Conservation (phyloP, 2,113 vertebrate species). For the Anguilla japonica region DNA sequence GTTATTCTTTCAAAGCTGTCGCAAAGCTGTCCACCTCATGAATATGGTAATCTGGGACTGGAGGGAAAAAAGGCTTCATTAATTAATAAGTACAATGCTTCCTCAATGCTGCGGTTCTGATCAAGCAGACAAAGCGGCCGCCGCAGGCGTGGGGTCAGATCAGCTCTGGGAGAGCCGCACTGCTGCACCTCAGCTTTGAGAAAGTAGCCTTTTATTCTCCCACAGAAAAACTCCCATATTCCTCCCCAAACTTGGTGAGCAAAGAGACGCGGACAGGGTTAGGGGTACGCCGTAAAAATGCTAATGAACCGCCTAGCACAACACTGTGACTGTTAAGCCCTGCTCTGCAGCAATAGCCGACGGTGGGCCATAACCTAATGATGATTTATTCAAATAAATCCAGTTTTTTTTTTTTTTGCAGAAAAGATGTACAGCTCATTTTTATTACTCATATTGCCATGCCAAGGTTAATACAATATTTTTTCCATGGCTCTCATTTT, state of each 20-base stretch:
- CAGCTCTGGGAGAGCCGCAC: background rate
- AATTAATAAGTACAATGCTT: conserved; percentile 73
- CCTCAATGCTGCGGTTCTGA: conserved; percentile 60
- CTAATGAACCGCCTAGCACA: background rate
- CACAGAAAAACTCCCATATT: background rate
- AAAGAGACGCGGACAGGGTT: background rate
- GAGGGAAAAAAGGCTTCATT: conserved; percentile 60
- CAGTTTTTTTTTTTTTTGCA: too few relatives aligned
- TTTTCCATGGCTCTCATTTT: too few relatives aligned
- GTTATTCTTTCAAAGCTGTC: conserved; percentile 69
- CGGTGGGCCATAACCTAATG: too few relatives aligned
- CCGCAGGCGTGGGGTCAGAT: background rate
- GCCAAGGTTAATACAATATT: too few relatives aligned
- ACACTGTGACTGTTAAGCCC: background rate
- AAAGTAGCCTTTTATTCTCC: background rate
- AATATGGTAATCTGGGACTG: conserved; percentile 75
- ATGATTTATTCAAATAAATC: too few relatives aligned
- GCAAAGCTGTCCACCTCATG: conserved; percentile 74
- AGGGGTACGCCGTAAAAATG: background rate
- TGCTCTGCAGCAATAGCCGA: background rate
- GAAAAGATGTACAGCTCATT: too few relatives aligned
- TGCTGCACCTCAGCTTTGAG: background rate
- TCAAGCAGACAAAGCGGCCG: conserved; percentile 22
- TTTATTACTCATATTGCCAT: too few relatives aligned
- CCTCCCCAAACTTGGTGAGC: background rate